Base-by-base conservation (phyloP, 2,888 invertebrate species). In the Gasteruption jaculator region DNA sequence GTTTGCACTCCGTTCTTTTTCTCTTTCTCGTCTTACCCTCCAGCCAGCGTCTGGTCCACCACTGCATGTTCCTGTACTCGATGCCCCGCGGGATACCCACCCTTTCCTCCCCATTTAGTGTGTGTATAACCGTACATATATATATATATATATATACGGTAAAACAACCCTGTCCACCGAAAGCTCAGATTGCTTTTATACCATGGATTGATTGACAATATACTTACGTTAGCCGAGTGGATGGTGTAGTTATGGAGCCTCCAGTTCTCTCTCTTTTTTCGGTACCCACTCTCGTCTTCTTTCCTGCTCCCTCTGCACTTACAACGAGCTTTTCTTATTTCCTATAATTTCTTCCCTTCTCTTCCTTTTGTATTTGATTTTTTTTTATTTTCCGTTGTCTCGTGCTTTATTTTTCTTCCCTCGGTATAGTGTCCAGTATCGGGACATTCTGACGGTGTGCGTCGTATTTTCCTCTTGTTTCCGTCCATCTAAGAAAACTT, bases 171-270 rank as follows among this genome's bases (percentile, higher is more conserved):
- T 63, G 64, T 61, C 61, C 63, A 59, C 60, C 62, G 60, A 50
- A n/a, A 68, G 65, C 68, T 64, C 66, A 67, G 68, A 68, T 68
- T 69, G 68, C 68, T 68, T 69, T 67, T 67, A 68, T 68, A 62
- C 65, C 61, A 54, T 59, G 61, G 66, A 68, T 68, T 69, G 68
- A 68, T 68, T 67, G 68, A 67, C 69, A 68, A 69, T 69, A 68
- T 69, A 68, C 66, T 68, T 68, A 66, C 58, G 61, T 64, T 61
- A 62, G 57, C 53, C 56, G 58, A 59, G 60, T 59, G 62, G 59
- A 62, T 58, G 57, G 59, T 59, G 59, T 52, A 60, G 61, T 61
- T 61, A 63, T 60, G 61, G 58, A 61, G 52, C 49, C 56, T 50
- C 52, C 16, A 18, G n/a, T n/a, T n/a, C 29, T n/a, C 46, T 48